Conservation (phyloP, 1,140 invertebrate genomes). For the Bombus vancouverensis region DNA sequence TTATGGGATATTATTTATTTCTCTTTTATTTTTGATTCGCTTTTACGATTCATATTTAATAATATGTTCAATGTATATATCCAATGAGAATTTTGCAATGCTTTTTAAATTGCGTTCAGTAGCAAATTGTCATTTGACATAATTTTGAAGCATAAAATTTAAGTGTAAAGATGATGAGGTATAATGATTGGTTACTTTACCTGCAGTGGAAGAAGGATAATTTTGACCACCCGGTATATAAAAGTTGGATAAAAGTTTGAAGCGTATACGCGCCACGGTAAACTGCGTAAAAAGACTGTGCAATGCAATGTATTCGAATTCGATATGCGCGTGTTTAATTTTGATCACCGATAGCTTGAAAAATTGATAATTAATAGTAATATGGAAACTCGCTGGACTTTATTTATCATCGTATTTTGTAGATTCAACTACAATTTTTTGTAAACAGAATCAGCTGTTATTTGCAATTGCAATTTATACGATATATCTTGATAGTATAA, state of each 20-base stretch:
- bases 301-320: slow-evolving; percentile 24
- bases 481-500: background rate
- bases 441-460: background rate
- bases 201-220: background rate
- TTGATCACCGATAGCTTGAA: slow-evolving; percentile 24
- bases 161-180: background rate
- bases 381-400: background rate
- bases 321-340: slow-evolving; percentile 38
- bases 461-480: background rate
- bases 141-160: too few species aligned
- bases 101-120: background rate
- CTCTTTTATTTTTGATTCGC: too few species aligned
- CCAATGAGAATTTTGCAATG: background rate
- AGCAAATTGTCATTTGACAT: too few species aligned
- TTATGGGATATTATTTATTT: background rate
- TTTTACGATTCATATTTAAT: background rate
- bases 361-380: slow-evolving; percentile 19
- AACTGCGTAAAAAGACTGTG: slow-evolving; percentile 30
- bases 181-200: too few species aligned
- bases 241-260: slow-evolving; percentile 35
- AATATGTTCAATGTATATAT: too few species aligned
- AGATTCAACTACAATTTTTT: background rate
- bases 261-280: slow-evolving; percentile 17
- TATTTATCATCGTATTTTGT: background rate
- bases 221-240: slow-evolving; percentile 26